Evolutionary conservation across 1,140 invertebrate species (phyloP).

Genomic region (Eufriesea mexicana): DNA sequence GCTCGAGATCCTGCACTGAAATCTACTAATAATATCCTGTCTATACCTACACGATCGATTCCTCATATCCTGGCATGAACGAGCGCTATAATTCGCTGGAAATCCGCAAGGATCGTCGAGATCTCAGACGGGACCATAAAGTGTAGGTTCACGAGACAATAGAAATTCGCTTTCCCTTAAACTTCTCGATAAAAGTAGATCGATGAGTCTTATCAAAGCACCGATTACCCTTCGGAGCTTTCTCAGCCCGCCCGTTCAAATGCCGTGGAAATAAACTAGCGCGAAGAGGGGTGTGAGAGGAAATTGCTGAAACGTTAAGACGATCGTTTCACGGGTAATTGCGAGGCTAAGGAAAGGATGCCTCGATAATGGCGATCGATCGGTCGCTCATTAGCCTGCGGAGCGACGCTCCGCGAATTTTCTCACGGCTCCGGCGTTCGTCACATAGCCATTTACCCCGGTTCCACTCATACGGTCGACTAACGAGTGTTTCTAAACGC

Average conservation of each 20-base stretch:
- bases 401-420: neutral
- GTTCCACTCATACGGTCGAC: neutral
- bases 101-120: neutral
- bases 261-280: neutral
- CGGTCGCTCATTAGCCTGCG: conserved; percentile 13
- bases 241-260: neutral
- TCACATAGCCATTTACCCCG: neutral
- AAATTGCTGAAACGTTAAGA: conserved; percentile 6
- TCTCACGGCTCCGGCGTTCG: neutral
- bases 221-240: neutral
- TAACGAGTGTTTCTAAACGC: neutral
- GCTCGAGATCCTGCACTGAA: neutral
- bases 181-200: no score
- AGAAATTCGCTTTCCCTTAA: neutral
- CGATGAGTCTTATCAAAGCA: neutral
- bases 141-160: neutral
- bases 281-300: neutral
- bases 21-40: conserved; percentile 17
- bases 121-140: neutral
- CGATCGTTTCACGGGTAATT: conserved; percentile 27
- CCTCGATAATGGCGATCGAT: conserved; percentile 21
- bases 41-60: neutral
- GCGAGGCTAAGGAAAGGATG: neutral
- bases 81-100: neutral
- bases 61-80: neutral